phyloP scores from a whole-genome alignment of 2,888 invertebrate species.

The Tetanocera ferruginea region DNA sequence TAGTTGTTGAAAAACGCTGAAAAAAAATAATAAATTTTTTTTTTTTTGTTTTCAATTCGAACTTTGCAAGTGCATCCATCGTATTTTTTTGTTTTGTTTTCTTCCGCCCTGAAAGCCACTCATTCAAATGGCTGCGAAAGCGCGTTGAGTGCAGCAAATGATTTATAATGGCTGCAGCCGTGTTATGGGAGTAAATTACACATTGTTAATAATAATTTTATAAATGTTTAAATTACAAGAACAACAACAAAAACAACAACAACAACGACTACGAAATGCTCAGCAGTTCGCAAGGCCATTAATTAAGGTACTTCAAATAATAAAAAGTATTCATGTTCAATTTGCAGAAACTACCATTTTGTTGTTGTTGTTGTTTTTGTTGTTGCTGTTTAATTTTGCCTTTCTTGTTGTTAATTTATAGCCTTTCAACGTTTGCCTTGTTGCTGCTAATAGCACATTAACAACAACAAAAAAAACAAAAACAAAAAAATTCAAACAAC shows the following conservation, averaged over 20 bases:
- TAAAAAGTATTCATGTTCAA: conserved; percentile 12
- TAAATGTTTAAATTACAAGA: conserved; percentile 25
- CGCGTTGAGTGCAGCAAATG: conserved; percentile 39
- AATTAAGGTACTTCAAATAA: conserved; percentile 26
- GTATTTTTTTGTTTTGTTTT: not conserved
- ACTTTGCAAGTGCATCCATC: not conserved
- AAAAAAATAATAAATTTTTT: too few relatives aligned
- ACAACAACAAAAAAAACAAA: not conserved
- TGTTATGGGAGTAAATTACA: conserved; percentile 45
- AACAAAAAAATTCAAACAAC: too few relatives aligned
- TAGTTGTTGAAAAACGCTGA: not conserved
- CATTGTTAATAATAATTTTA: conserved; percentile 38
- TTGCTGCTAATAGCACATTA: not conserved
- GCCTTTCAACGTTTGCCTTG: conserved; percentile 5
- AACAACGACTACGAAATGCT: conserved; percentile 6
- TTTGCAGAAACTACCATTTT: not conserved
- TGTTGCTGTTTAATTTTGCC: not conserved
- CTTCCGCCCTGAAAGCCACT: not conserved
- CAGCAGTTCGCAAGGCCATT: not conserved
- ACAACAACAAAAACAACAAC: conserved; percentile 8
- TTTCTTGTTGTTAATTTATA: conserved; percentile 4
- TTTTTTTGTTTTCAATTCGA: too few relatives aligned
- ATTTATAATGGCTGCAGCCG: conserved; percentile 48
- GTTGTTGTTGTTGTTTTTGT: not conserved
- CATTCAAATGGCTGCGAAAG: not conserved